These are phyloP conservation scores for Drosophila nr. perissopoda DNA, from an alignment of 2,888 invertebrate genomes.

Conservation along the genomic window DNA sequence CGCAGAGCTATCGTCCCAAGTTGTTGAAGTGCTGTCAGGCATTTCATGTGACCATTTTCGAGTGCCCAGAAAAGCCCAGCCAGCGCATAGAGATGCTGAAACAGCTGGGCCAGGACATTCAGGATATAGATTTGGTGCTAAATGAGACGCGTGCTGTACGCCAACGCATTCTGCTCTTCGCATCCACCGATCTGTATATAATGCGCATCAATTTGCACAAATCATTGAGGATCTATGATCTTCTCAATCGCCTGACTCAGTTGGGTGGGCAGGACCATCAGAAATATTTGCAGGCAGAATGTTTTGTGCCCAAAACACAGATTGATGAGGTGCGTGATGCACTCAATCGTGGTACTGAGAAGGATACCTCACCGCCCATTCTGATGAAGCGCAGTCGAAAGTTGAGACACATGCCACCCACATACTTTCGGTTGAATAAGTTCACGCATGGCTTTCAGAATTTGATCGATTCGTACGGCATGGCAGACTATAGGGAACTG, in stretches of 20 bases:
- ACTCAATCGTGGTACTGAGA: slow-evolving; percentile 85
- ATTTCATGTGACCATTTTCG: slow-evolving; percentile 93
- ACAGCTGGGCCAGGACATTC: slow-evolving; percentile 90
- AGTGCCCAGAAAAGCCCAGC: slow-evolving; percentile 91
- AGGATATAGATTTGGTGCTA: slow-evolving; percentile 90
- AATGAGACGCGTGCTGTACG: slow-evolving; percentile 91
- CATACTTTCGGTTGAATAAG: slow-evolving; percentile 95
- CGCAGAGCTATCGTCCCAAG: slow-evolving; percentile 90
- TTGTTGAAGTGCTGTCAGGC: slow-evolving; percentile 94
- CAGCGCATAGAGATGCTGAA: slow-evolving; percentile 91
- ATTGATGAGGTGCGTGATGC: slow-evolving; percentile 90
- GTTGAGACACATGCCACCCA: slow-evolving; percentile 86
- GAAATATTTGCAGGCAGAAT: slow-evolving; percentile 94
- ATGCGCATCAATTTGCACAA: slow-evolving; percentile 93
- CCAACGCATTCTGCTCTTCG: slow-evolving; percentile 87
- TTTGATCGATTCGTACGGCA: slow-evolving; percentile 96
- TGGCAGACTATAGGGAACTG: slow-evolving; percentile 96
- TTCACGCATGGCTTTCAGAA: slow-evolving; percentile 93
- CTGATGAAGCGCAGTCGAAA: slow-evolving; percentile 83
- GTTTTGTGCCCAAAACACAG: slow-evolving; percentile 92
- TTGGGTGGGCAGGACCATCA: slow-evolving; percentile 88
- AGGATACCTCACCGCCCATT: slow-evolving; percentile 89
- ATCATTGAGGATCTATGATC: slow-evolving; percentile 95
- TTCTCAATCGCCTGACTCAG: slow-evolving; percentile 94
- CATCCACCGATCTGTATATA: slow-evolving; percentile 83